A percentile compares a stretch with the other conserved stretches of the same genome.
Evolutionary conservation across 2,113 vertebrate genomes (phyloP).

Genomic region (Anguilla japonica): DNA sequence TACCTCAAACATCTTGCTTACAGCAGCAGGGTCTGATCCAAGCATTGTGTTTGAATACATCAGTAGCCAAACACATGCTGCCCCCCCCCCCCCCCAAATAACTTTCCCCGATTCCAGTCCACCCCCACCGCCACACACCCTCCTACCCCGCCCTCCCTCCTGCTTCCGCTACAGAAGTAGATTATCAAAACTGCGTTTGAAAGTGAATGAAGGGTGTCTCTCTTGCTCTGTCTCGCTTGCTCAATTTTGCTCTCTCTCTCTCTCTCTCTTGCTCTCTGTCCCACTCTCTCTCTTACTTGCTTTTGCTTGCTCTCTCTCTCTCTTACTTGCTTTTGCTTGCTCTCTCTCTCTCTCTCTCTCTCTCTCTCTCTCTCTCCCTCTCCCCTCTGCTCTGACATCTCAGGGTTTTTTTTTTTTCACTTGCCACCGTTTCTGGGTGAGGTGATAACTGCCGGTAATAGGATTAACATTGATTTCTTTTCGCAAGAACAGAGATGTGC

Average conservation of each 20-base stretch:
- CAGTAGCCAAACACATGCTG: conserved; percentile 55
- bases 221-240: conserved; percentile 63
- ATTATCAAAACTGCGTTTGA: conserved; percentile 98
- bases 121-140: conserved; percentile 28
- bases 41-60: conserved; percentile 78
- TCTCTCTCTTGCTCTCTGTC: background rate
- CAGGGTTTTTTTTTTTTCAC: conserved; percentile 81
- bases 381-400: conserved; percentile 94
- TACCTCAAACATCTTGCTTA: conserved; percentile 82
- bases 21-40: conserved; percentile 81
- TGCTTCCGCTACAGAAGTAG: conserved; percentile 81
- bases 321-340: conserved; percentile 42
- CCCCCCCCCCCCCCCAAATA: background rate
- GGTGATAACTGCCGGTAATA: conserved; percentile 99
- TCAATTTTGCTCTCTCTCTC: conserved; percentile 39
- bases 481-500: conserved; percentile 99
- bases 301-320: conserved; percentile 70
- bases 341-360: conserved; percentile 47
- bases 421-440: conserved; percentile 98
- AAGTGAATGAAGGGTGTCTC: conserved; percentile 95
- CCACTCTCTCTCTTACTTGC: background rate
- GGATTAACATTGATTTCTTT: conserved; percentile 99
- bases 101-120: background rate
- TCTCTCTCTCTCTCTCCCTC: conserved; percentile 22
- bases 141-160: conserved; percentile 49